Percentiles rank a stretch among this genome's conserved stretches.
phyloP scores from a whole-genome alignment of 2,113 vertebrate genomes.

The Geothlypis trichas region DNA sequence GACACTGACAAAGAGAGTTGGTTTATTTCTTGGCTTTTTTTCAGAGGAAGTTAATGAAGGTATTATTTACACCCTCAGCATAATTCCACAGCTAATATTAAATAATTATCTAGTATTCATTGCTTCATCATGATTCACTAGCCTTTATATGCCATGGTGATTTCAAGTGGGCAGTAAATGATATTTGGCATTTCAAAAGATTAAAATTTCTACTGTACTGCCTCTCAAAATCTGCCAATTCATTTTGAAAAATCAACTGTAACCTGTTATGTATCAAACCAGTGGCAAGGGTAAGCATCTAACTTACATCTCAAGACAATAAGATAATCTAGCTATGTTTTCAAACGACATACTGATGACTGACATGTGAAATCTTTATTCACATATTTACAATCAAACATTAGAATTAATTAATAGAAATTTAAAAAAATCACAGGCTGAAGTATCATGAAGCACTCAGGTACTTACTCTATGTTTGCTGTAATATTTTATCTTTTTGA shows the following conservation, averaged over 20 bases:
- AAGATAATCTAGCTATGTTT: neutral
- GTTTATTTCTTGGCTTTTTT: neutral
- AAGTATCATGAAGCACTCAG: neutral
- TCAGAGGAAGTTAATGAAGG: neutral
- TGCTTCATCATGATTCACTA: neutral
- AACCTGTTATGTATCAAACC: neutral
- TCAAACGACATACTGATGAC: neutral
- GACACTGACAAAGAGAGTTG: neutral
- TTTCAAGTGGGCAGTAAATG: neutral
- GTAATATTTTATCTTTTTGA: neutral
- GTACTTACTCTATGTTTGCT: neutral
- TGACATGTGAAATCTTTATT: neutral
- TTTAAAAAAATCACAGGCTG: neutral
- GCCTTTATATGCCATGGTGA: neutral
- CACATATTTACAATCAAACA: neutral
- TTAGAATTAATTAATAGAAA: neutral
- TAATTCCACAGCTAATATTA: conserved; percentile 8
- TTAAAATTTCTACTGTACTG: neutral
- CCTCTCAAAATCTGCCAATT: neutral
- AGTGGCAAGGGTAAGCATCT: neutral
- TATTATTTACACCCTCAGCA: neutral
- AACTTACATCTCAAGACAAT: neutral
- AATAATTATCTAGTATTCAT: neutral
- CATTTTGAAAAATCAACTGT: neutral
- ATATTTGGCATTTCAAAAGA: neutral